These are phyloP conservation scores for Octomys mimax DNA, from an alignment of 2,797 vertebrate genomes.

Conservation along the genomic window DNA sequence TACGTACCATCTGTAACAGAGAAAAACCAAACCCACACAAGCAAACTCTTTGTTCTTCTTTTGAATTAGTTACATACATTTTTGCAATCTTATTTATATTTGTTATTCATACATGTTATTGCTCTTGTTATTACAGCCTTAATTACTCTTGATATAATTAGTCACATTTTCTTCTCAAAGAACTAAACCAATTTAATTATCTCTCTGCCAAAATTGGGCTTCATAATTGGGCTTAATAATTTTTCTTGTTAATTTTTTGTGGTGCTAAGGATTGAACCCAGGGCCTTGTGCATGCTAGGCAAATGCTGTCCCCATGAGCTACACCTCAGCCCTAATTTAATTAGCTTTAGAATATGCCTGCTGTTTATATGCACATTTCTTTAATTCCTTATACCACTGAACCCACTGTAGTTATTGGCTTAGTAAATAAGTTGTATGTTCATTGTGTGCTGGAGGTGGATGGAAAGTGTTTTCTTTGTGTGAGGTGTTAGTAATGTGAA, in stretches of 20 bases:
- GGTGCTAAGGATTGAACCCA: not conserved
- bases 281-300: not conserved
- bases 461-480: not conserved
- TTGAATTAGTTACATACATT: not conserved
- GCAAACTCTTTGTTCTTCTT: not conserved
- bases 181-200: not conserved
- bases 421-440: not conserved
- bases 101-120: not conserved
- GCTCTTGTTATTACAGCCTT: not conserved
- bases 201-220: not conserved
- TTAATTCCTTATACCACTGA: not conserved
- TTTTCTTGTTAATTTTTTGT: not conserved
- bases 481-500: not conserved
- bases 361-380: conserved; percentile 4
- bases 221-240: not conserved
- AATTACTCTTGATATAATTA: not conserved
- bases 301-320: not conserved
- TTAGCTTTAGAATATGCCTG: not conserved
- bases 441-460: not conserved
- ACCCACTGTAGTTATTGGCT: not conserved
- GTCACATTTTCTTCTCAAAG: not conserved
- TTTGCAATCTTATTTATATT: not conserved
- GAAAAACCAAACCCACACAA: not conserved
- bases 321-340: not conserved
- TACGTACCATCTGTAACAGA: not conserved